A percentile compares a stretch with the other conserved stretches of the same genome.
These are phyloP conservation scores for Rhinogobius similis DNA, from an alignment of 2,113 vertebrate species.

Conservation along the genomic window DNA sequence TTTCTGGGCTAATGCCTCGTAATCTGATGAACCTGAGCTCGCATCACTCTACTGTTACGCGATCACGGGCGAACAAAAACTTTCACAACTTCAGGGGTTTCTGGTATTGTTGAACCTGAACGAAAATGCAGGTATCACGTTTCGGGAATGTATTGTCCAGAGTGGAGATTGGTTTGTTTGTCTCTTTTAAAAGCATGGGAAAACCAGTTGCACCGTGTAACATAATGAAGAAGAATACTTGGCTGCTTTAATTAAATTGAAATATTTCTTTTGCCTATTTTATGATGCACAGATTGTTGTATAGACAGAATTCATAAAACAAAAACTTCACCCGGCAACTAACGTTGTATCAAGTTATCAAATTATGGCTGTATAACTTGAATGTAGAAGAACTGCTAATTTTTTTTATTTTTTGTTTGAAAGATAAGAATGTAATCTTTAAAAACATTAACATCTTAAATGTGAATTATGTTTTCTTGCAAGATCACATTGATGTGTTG, in stretches of 20 bases:
- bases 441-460: too few species aligned
- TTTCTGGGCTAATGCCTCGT: conserved; percentile 45
- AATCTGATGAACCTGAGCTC: conserved; percentile 53
- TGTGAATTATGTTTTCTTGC: too few species aligned
- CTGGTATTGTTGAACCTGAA: conserved; percentile 2
- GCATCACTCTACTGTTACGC: conserved; percentile 30
- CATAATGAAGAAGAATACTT: not conserved
- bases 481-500: too few species aligned
- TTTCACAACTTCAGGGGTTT: conserved; percentile 18
- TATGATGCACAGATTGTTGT: too few species aligned
- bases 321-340: too few species aligned
- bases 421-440: too few species aligned
- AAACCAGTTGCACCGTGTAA: not conserved
- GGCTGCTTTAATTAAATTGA: not conserved
- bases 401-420: too few species aligned
- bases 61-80: conserved; percentile 28
- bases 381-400: too few species aligned
- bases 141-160: conserved; percentile 15
- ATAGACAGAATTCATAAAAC: too few species aligned
- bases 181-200: not conserved
- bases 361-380: too few species aligned
- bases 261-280: too few species aligned
- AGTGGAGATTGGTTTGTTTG: not conserved
- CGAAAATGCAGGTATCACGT: conserved; percentile 11
- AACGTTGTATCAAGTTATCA: too few species aligned